Evolutionary conservation across 2,113 vertebrate species (phyloP).

Genomic region (Uropsilus gracilis): DNA sequence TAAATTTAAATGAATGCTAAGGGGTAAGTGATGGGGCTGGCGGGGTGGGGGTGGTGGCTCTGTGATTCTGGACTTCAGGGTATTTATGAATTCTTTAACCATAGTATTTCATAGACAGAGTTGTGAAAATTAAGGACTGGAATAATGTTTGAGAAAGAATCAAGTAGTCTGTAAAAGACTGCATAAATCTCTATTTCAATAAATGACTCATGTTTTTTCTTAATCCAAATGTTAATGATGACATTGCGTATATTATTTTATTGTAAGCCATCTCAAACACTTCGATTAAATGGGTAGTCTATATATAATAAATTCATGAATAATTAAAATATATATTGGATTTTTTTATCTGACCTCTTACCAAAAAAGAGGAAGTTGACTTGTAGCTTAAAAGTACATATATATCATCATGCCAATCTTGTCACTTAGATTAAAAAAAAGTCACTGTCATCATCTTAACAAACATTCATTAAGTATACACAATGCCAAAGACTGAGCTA

Average conservation of each 20-base stretch:
- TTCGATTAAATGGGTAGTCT: conserved; percentile 46
- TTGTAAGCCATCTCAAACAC: background rate
- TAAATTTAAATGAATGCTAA: conserved; percentile 17
- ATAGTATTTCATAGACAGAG: background rate
- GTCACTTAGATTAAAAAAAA: background rate
- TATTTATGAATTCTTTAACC: conserved; percentile 15
- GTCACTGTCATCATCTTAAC: background rate
- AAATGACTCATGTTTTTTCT: conserved; percentile 20
- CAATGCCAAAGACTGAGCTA: background rate
- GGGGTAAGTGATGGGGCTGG: background rate
- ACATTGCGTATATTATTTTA: conserved; percentile 33
- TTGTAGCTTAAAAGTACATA: background rate
- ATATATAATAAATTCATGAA: background rate
- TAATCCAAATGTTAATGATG: conserved; percentile 43
- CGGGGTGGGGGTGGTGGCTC: background rate
- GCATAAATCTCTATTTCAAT: background rate
- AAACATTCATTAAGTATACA: background rate
- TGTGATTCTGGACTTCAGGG: background rate
- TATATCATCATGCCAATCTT: background rate
- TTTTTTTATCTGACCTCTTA: conserved; percentile 36
- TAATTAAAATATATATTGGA: conserved; percentile 27
- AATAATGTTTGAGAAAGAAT: background rate
- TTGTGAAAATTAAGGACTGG: conserved; percentile 50
- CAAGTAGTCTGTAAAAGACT: background rate
- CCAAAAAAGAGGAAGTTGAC: background rate